Conservation (phyloP, 1,140 invertebrate species). For the Euura saliciscinereae region DNA sequence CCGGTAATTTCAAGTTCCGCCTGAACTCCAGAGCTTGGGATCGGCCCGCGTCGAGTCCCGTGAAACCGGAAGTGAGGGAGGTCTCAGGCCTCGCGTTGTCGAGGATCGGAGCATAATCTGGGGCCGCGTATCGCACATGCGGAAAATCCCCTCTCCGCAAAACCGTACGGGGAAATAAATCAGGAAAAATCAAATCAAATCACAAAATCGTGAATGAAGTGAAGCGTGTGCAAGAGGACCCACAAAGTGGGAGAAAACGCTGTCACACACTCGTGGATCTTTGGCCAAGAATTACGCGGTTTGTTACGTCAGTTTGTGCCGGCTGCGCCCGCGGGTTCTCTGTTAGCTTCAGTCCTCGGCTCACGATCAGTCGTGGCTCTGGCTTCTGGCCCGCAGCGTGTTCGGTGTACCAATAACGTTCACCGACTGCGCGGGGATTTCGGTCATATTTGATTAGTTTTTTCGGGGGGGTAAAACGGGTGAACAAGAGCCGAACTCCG, state of each 20-base stretch:
- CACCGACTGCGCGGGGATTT: too few relatives aligned
- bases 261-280: background rate
- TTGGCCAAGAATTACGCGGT: background rate
- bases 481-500: too few relatives aligned
- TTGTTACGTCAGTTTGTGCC: background rate
- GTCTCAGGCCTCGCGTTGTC: background rate
- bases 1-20: background rate
- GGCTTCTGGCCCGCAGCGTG: background rate
- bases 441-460: too few relatives aligned
- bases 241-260: too few relatives aligned
- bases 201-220: too few relatives aligned
- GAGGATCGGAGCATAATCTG: background rate
- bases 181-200: too few relatives aligned
- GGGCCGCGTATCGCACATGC: background rate
- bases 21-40: background rate
- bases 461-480: too few relatives aligned
- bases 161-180: background rate
- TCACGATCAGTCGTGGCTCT: background rate
- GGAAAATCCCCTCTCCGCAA: background rate
- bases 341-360: background rate
- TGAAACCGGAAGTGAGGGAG: conserved; percentile 4
- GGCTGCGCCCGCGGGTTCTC: background rate
- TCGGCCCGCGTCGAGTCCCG: background rate
- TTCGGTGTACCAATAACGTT: background rate
- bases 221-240: too few relatives aligned